A percentile compares a stretch with the other conserved stretches of the same genome.
Evolutionary conservation across 2,113 vertebrate species (phyloP).

Genomic region (Probosciger aterrimus): DNA sequence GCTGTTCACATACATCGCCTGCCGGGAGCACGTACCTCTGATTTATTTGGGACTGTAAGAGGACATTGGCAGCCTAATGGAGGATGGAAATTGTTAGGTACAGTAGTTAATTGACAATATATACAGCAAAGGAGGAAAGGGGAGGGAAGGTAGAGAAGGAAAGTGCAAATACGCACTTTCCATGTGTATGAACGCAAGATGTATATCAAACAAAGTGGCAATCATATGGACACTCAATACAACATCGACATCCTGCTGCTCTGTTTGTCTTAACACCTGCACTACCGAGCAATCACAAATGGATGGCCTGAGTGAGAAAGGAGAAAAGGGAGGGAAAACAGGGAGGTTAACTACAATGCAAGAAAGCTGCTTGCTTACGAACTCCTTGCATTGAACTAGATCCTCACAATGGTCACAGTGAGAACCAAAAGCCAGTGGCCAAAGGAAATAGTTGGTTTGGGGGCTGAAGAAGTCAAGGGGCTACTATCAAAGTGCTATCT

Average conservation of each 20-base stretch:
- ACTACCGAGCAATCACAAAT: constrained; percentile 23
- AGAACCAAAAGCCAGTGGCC: constrained; percentile 6
- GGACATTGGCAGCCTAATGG: neutral
- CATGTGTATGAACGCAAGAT: neutral
- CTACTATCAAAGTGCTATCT: neutral
- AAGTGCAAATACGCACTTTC: neutral
- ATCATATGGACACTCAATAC: neutral
- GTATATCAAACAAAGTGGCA: constrained; percentile 51
- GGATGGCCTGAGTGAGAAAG: constrained; percentile 24
- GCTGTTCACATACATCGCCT: neutral
- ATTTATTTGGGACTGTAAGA: neutral
- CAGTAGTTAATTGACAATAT: constrained; percentile 48
- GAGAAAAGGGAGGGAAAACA: neutral
- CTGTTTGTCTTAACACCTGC: neutral
- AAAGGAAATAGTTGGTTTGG: neutral
- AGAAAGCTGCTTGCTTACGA: neutral
- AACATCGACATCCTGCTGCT: constrained; percentile 48
- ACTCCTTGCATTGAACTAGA: neutral
- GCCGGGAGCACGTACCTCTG: neutral
- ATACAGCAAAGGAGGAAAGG: constrained; percentile 27
- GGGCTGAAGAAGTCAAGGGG: neutral
- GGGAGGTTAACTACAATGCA: neutral
- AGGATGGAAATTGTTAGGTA: constrained; percentile 20
- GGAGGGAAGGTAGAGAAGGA: neutral
- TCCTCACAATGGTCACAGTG: neutral